Evolutionary conservation across 2,888 invertebrate species (phyloP).

Genomic region (Orthosia gracilis): DNA sequence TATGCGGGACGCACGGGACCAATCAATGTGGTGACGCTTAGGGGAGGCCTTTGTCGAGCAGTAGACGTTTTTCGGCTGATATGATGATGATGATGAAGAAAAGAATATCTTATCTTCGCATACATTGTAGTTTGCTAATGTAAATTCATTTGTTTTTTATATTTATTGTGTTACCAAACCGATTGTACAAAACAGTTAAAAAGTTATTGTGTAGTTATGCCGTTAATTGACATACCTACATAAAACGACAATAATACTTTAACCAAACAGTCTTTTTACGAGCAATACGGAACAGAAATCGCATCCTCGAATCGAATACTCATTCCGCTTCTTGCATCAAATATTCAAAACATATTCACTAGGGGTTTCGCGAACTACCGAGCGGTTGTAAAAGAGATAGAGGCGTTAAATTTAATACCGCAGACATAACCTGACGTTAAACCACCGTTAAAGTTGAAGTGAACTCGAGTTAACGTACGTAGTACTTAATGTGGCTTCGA

Average conservation of each 20-base stretch:
- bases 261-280: background rate
- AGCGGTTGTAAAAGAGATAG: constrained; percentile 38
- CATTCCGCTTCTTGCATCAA: constrained; percentile 4
- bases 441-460: constrained; percentile 35
- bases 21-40: too few relatives aligned
- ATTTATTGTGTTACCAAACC: too few relatives aligned
- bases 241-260: background rate
- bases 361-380: background rate
- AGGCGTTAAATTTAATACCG: constrained; percentile 49
- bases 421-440: constrained; percentile 26
- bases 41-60: too few relatives aligned
- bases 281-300: background rate
- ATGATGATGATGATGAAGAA: too few relatives aligned
- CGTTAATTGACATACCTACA: background rate
- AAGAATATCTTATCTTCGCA: too few relatives aligned
- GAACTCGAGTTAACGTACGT: constrained; percentile 3
- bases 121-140: too few relatives aligned
- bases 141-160: too few relatives aligned
- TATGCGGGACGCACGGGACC: too few relatives aligned
- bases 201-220: background rate
- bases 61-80: too few relatives aligned
- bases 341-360: constrained; percentile 18
- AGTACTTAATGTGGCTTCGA: background rate
- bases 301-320: background rate
- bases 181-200: background rate